Percentiles rank a stretch among this genome's conserved stretches.
Conservation (phyloP, 2,113 vertebrate species). For the Corythoichthys haematopterus region DNA sequence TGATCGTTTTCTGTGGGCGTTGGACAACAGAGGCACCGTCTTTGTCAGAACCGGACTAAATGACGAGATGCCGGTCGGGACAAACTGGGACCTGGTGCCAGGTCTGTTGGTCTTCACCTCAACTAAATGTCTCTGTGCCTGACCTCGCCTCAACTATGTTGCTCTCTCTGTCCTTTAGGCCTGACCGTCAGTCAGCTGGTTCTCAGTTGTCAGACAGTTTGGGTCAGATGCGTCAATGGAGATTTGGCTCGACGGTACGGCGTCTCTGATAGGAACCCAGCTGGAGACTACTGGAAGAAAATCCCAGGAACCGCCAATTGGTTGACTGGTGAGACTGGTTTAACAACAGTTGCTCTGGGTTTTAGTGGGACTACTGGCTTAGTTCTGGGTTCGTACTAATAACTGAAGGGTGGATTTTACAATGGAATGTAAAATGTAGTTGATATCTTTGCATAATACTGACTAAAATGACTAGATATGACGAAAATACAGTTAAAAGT, state of each 20-base stretch:
- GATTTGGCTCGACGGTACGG: slow-evolving; percentile 90
- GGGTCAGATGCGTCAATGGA: slow-evolving; percentile 88
- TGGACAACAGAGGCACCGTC: slow-evolving; percentile 86
- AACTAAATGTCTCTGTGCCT: not conserved
- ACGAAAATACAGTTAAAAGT: too few species aligned
- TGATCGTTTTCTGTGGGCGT: slow-evolving; percentile 87
- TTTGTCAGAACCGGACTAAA: slow-evolving; percentile 85
- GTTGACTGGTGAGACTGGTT: slow-evolving; percentile 76
- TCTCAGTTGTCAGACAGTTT: slow-evolving; percentile 82
- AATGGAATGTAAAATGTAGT: too few species aligned
- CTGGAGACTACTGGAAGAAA: slow-evolving; percentile 98
- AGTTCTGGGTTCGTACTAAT: too few species aligned
- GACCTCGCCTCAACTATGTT: not conserved
- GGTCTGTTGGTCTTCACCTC: slow-evolving; percentile 60
- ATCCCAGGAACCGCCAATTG: slow-evolving; percentile 81
- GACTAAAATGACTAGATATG: too few species aligned
- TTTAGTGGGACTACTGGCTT: too few species aligned
- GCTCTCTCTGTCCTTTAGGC: slow-evolving; percentile 62
- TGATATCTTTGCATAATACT: too few species aligned
- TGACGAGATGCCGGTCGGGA: slow-evolving; percentile 95
- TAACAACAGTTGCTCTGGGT: not conserved
- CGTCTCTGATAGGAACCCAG: slow-evolving; percentile 84
- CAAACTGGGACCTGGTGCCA: slow-evolving; percentile 91
- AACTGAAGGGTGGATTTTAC: too few species aligned
- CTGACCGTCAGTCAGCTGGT: slow-evolving; percentile 85